Base-by-base conservation (phyloP, 1,140 invertebrate species). In the Pogonomyrmex barbatus region DNA sequence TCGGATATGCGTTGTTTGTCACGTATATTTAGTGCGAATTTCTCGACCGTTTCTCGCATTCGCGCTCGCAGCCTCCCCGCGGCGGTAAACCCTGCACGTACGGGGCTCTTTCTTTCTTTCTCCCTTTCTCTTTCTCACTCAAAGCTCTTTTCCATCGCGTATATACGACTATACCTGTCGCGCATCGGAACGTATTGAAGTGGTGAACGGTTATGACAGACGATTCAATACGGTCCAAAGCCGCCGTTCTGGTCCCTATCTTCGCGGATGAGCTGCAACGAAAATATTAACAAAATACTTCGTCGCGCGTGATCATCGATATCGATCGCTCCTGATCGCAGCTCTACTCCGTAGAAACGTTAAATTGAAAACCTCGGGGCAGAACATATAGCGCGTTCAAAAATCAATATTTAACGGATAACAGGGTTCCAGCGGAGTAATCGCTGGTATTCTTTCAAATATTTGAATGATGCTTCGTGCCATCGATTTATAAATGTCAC, bases 121-220 rank as follows among this genome's bases (percentile, higher is more conserved):
- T 89, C n/a, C 45, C n/a, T 42, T 39, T 67, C 9, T 67, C 9
- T n/a, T 36, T 39, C 36, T 42, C 63, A 24, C 50, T 54, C 84
- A 52, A 84, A 84, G 87, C 58, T 52, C 67, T 63, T 82, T 90
- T 90, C 87, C 67, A 70, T 67, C 73, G 70, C 14, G 60, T 5
- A 17, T 71, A 52, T 54, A 67, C 24, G 24, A 63, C 73, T 52
- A 52, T 75, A 67, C 50, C 52, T 76, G 56, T 87, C 87, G 81
- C 52, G 58, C 50, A 63, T 76, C 54, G 67, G 36, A 70, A 81
- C 68, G 85, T 87, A 79, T 89, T 75, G 88, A 79, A 84, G 73
- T 68, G 30, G 73, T 70, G 78, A 89, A 89, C 86, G 89, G 78
- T 84, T 89, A 76, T 85, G 89, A 90, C 89, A 87, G 85, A 85